Percentiles rank a stretch among this genome's conserved stretches.
Conservation (phyloP, 2,113 vertebrate genomes). For the Oreamnos americanus region DNA sequence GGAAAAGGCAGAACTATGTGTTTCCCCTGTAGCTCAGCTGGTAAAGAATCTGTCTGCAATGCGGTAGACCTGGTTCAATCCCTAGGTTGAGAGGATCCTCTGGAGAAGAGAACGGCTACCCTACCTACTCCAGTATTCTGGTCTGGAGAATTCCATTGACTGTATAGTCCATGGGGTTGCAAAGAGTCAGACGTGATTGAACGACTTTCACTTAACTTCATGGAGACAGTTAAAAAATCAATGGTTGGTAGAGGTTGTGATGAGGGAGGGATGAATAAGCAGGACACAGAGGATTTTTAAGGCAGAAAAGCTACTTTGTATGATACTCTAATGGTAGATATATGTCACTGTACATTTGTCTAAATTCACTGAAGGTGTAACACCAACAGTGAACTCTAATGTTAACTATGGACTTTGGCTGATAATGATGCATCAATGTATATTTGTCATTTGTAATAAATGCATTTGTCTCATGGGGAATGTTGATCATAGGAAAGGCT, state of each 20-base stretch:
- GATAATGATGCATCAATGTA: background rate
- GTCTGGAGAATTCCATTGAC: background rate
- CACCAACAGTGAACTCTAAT: background rate
- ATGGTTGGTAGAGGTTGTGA: background rate
- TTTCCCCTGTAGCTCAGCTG: background rate
- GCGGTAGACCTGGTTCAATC: fast-evolving
- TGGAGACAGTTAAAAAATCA: background rate
- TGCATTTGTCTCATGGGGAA: background rate
- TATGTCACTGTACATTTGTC: background rate
- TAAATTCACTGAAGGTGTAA: background rate
- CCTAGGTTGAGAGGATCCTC: background rate
- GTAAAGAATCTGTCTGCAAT: background rate
- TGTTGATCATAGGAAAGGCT: background rate
- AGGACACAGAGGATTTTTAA: background rate
- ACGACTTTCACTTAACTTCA: background rate
- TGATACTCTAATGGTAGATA: background rate
- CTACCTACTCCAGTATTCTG: background rate
- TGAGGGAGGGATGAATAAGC: background rate
- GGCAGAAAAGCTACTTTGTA: background rate
- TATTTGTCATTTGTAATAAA: background rate
- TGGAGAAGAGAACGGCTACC: background rate
- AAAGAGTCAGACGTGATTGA: background rate
- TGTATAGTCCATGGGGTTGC: background rate
- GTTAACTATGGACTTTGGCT: background rate
- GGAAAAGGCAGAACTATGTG: background rate